Evolutionary conservation across 2,797 vertebrate species (phyloP).

Genomic region (Lindbergichthys nudifrons): DNA sequence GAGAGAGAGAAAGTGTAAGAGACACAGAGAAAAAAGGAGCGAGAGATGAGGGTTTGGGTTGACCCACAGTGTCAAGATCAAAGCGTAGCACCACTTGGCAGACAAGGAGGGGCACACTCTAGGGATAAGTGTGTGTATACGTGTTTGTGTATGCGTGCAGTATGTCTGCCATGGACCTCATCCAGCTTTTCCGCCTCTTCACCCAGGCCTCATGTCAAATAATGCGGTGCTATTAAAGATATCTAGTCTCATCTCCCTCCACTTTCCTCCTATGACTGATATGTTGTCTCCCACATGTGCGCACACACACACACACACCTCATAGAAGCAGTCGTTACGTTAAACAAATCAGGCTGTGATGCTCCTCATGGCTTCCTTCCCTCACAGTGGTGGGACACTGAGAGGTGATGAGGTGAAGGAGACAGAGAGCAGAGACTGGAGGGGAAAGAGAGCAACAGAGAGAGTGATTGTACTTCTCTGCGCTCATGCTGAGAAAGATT

Average conservation of each 20-base stretch:
- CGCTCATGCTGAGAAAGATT: slow-evolving; percentile 43
- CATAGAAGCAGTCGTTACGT: slow-evolving; percentile 37
- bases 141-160: slow-evolving; percentile 62
- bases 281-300: slow-evolving; percentile 41
- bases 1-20: slow-evolving; percentile 16
- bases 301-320: slow-evolving; percentile 46
- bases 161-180: slow-evolving; percentile 60
- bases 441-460: slow-evolving; percentile 57
- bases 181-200: slow-evolving; percentile 59
- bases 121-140: slow-evolving; percentile 69
- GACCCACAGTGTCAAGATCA: slow-evolving; percentile 82
- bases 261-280: slow-evolving; percentile 49
- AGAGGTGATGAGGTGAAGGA: slow-evolving; percentile 83
- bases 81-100: slow-evolving; percentile 82
- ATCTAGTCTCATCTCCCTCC: slow-evolving; percentile 61
- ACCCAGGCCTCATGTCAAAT: slow-evolving; percentile 67
- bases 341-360: slow-evolving; percentile 74
- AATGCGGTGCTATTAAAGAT: slow-evolving; percentile 60
- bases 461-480: slow-evolving; percentile 51
- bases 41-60: slow-evolving; percentile 57
- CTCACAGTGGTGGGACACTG: slow-evolving; percentile 60
- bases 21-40: slow-evolving; percentile 4
- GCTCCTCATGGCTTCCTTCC: slow-evolving; percentile 59
- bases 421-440: slow-evolving; percentile 76
- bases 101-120: slow-evolving; percentile 78